A percentile compares a stretch with the other conserved stretches of the same genome.
Conservation (phyloP, 2,888 invertebrate genomes). For the Callosobruchus maculatus region DNA sequence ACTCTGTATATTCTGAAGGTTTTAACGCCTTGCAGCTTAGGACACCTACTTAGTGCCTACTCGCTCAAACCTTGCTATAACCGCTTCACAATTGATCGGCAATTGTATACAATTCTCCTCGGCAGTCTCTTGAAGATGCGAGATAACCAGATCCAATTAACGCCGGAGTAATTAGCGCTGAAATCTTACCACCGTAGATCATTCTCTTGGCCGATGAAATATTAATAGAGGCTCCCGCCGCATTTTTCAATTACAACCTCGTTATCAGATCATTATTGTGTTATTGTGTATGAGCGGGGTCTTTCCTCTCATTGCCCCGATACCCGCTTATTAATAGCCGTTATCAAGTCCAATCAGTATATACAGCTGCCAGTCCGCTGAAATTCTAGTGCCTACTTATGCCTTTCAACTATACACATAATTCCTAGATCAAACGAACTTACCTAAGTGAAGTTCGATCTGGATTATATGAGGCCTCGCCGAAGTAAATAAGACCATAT, state of each 20-base stretch:
- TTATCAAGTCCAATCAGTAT: slow-evolving; percentile 37
- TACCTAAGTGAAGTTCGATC: too few species aligned
- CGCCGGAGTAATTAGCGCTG: neutral
- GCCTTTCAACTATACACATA: slow-evolving; percentile 26
- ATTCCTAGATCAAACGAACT: too few species aligned
- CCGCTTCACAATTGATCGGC: neutral
- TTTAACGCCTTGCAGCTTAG: too few species aligned
- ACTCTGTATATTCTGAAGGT: too few species aligned
- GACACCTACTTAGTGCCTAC: too few species aligned
- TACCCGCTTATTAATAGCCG: slow-evolving; percentile 35
- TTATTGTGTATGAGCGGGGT: slow-evolving; percentile 1
- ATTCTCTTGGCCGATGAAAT: neutral
- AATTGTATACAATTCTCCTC: neutral
- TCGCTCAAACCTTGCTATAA: neutral
- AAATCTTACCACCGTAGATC: neutral
- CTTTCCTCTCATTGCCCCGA: slow-evolving; percentile 13
- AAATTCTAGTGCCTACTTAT: slow-evolving; percentile 32
- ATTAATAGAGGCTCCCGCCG: neutral
- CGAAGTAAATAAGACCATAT: too few species aligned
- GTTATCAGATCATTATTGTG: slow-evolving; percentile 33
- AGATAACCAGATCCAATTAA: neutral
- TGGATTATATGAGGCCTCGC: too few species aligned
- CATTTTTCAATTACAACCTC: slow-evolving; percentile 32
- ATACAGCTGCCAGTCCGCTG: slow-evolving; percentile 32
- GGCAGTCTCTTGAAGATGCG: neutral